phyloP scores from a whole-genome alignment of 1,140 invertebrate species.

The Drosophila melanica region DNA sequence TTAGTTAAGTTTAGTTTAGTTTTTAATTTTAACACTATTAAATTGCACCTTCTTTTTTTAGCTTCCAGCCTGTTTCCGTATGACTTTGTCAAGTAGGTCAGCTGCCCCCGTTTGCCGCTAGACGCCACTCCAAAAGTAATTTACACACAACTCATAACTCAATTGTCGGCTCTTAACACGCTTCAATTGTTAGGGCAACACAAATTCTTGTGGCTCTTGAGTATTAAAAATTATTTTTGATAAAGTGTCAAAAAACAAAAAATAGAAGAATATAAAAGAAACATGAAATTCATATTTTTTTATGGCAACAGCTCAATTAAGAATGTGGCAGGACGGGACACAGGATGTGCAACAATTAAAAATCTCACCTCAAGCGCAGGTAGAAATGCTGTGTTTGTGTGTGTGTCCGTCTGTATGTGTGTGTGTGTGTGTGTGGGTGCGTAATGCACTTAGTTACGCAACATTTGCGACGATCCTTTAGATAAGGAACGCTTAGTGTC shows the following conservation, averaged over 20 bases:
- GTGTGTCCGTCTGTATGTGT: conserved; percentile 1
- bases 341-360: conserved; percentile 56
- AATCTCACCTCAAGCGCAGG: conserved; percentile 61
- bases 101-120: not conserved
- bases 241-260: conserved; percentile 62
- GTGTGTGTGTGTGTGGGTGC: conserved; percentile 16
- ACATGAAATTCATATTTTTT: conserved; percentile 33
- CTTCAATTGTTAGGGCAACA: conserved; percentile 51
- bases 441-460: conserved; percentile 73
- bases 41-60: not conserved
- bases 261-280: not conserved
- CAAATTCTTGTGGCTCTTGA: conserved; percentile 32
- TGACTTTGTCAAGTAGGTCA: conserved; percentile 16
- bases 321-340: conserved; percentile 17
- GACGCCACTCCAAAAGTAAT: conserved; percentile 13
- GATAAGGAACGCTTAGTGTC: conserved; percentile 35
- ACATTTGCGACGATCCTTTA: conserved; percentile 60
- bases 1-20: not conserved
- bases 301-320: conserved; percentile 70
- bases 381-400: conserved; percentile 23
- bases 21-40: not conserved
- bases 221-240: conserved; percentile 57
- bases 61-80: not conserved
- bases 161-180: conserved; percentile 52
- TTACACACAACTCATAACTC: conserved; percentile 53